Evolutionary conservation across 30 jellyfish, hydroid and myxozoan species (phyloP).

Genomic region (Cassiopea xamachana): DNA sequence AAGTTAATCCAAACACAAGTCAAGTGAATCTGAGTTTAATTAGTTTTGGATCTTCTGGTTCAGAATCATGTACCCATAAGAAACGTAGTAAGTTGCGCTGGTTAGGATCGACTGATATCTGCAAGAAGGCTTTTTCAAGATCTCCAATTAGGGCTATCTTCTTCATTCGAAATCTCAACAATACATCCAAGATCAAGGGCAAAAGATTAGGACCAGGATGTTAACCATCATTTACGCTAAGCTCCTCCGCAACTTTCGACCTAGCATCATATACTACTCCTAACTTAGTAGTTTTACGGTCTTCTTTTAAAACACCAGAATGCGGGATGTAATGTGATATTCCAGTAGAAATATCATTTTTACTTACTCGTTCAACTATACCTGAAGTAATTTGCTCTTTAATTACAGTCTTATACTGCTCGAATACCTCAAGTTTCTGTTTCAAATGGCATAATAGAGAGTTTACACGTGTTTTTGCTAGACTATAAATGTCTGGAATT

Average conservation of each 20-base stretch:
- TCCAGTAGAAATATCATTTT: conserved; percentile 4
- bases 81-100: conserved; percentile 32
- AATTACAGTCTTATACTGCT: neutral
- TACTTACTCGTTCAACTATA: conserved; percentile 13
- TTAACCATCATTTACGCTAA: conserved; percentile 20
- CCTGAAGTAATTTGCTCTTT: conserved; percentile 23
- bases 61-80: conserved; percentile 28
- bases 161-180: conserved; percentile 19
- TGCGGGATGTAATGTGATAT: conserved; percentile 35
- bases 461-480: conserved; percentile 14
- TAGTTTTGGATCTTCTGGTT: neutral
- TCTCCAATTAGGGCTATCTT: conserved; percentile 47
- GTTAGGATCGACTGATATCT: conserved; percentile 11
- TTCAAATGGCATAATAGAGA: neutral
- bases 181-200: conserved; percentile 33
- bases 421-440: conserved; percentile 31
- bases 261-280: conserved; percentile 58
- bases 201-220: conserved; percentile 43
- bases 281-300: conserved; percentile 20
- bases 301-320: conserved; percentile 8
- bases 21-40: conserved; percentile 26
- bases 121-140: conserved; percentile 45
- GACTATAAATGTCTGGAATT: conserved; percentile 13
- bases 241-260: conserved; percentile 22
- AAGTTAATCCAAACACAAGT: conserved; percentile 52